These are phyloP conservation scores for Mastomys coucha DNA, from an alignment of 2,113 vertebrate species.

Conservation along the genomic window DNA sequence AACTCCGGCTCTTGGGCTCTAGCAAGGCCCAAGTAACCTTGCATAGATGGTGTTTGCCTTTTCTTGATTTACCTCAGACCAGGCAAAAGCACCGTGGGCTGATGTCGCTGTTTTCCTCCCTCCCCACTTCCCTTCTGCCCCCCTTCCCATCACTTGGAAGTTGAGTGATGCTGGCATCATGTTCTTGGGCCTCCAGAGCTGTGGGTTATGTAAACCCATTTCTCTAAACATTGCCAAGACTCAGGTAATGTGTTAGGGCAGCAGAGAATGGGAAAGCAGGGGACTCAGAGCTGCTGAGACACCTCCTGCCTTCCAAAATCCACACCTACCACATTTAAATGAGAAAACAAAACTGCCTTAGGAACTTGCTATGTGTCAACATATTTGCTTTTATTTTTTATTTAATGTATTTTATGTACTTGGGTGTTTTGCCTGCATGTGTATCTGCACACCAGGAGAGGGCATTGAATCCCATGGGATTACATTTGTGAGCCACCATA, in stretches of 20 bases:
- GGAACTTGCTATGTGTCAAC: background rate
- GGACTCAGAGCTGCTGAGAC: background rate
- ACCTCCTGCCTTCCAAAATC: background rate
- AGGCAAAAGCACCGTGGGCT: background rate
- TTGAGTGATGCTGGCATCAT: background rate
- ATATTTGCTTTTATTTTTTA: background rate
- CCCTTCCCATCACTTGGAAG: background rate
- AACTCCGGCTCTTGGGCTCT: background rate
- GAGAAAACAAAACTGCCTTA: background rate
- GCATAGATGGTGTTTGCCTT: background rate
- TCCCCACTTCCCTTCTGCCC: background rate
- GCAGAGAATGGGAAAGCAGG: background rate
- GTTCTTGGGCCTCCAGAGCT: background rate
- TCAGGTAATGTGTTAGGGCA: background rate
- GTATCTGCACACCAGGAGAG: background rate
- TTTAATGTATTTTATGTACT: background rate
- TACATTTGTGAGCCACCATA: background rate
- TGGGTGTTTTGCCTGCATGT: background rate
- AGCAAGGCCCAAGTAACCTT: background rate
- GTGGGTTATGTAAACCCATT: background rate
- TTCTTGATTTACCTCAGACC: background rate
- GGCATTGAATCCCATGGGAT: background rate
- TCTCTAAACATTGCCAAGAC: background rate
- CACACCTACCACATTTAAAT: background rate
- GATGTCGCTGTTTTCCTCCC: background rate